Base-by-base conservation (phyloP, 2,888 invertebrate genomes). In the Drosophila nr. perissopoda region DNA sequence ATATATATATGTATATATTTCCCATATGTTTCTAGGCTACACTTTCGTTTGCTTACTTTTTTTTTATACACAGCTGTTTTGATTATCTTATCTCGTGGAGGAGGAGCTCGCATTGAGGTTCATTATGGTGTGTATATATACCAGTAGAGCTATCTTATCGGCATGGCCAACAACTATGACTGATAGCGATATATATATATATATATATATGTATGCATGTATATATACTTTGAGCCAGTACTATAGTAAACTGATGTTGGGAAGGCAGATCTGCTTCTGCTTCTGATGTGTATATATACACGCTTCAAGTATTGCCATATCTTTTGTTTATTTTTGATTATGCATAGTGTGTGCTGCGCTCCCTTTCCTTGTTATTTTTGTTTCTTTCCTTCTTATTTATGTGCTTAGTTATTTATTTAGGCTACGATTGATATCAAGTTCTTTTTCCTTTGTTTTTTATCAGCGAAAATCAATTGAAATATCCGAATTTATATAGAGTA, bases 11-110 rank as follows among this genome's bases (percentile, higher is more conserved):
- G 33, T 31, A 48, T 61, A 33, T 61, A 56, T 59, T 29, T 46
- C 25, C 10, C 11, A 16, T 49, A 13, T 57, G 16, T 67, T 53
- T 51, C 25, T 66, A 38, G 70, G 59, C 69, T 76, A 59, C 65
- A 89, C 75, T 83, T 83, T 83, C 84, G 71, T 87, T 83, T 74
- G 75, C 82, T 59, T 73, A 73, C 57, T 40, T 54, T 38, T 38
- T 3, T 40, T 69, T 67, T 74, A 58, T 90, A 71, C 90, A 89
- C 85, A 85, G 85, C 85, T 85, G 85, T 85, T 85, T 89, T 82
- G 62, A 74, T 75, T 82, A 83, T 88, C 89, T 83, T 79, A 83
- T 83, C 83, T 71, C 48, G 36, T 13, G 36, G 27, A 25, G 53
- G 54, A 57, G 68, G 38, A 66, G 65, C 62, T 56, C 66, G 63